Evolutionary conservation across 2,113 vertebrate species (phyloP).

Genomic region (Sphaerodactylus townsendi): DNA sequence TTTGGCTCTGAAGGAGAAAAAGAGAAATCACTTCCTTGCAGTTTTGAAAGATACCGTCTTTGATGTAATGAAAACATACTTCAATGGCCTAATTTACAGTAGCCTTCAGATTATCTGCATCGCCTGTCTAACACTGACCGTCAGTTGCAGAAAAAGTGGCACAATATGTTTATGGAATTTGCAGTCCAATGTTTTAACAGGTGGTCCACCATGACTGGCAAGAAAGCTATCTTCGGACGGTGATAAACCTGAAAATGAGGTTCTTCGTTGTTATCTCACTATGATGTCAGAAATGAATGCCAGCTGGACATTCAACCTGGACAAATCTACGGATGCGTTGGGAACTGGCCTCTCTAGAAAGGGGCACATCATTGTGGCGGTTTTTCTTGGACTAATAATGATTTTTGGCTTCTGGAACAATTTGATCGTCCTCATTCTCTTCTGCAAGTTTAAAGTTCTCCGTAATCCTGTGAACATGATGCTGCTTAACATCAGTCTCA

Average conservation of each 20-base stretch:
- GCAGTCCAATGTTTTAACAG: not conserved
- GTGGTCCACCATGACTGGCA: not conserved
- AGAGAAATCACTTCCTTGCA: not conserved
- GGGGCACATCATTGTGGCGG: constrained; percentile 81
- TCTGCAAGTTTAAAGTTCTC: constrained; percentile 88
- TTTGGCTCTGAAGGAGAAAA: not conserved
- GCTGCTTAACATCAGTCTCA: constrained; percentile 88
- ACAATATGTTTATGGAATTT: not conserved
- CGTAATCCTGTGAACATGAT: constrained; percentile 90
- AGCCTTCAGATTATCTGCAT: not conserved
- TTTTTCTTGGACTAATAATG: constrained; percentile 87
- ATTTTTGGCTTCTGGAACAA: constrained; percentile 88
- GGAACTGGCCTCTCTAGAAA: constrained; percentile 70
- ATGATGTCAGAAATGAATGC: constrained; percentile 44
- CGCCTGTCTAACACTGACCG: not conserved
- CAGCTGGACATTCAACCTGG: constrained; percentile 57
- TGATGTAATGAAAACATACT: not conserved
- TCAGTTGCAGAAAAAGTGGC: not conserved
- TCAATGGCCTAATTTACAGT: not conserved
- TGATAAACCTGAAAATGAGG: constrained; percentile 4
- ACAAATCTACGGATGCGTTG: constrained; percentile 51
- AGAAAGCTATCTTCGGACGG: not conserved
- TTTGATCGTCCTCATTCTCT: constrained; percentile 83
- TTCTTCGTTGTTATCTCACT: fast-evolving
- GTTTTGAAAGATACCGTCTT: not conserved